Evolutionary conservation across 2,888 invertebrate genomes (phyloP), one percentile per base, ranked within the genome.

Genomic region (Catonia carolina): DNA sequence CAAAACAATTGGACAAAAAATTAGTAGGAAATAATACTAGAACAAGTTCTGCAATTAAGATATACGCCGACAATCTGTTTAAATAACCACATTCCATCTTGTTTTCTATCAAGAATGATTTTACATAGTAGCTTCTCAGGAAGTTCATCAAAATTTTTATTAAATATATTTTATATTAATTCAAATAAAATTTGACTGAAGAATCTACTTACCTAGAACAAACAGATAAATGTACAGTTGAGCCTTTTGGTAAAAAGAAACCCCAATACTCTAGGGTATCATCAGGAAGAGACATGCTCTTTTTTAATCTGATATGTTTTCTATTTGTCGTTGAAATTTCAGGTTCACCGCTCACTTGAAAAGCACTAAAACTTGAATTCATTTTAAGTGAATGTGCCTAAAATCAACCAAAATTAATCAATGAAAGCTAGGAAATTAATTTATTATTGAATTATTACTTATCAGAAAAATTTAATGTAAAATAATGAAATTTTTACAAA

Each of bases 231-330:
- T 81, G 80, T 2, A 91, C 89, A 10, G 79, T 80, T 1, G 90
- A 88, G 20, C 89, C 89, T 71, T 83, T 81, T 49, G 88, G 75
- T 47, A 91, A 75, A 73, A 86, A 90, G 73, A 91, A 90, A 2
- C 90, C 89, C 89, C 89, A 91, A 71, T 90, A 91, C 71, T 91
- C 90, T 33, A 90, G 73, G 8, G 89, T 89, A 67, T 90, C 90
- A 70, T 90, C 90, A 0, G 88, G 89, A 61, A 91, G 72, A 2
- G 77, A 79, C 86, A 91, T 88, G 5, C 87, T 87, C 69, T 90
- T 90, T 69, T 84, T 86, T 64, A 90, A 73, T 63, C 83, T 75
- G 64, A 89, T 84, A 67, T 88, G 87, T 71, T 86, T 88, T 51
- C 81, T 79, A 66, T 79, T 82, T 56, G 77, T 74, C 54, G 66